Evolutionary conservation across 2,888 invertebrate genomes (phyloP), one percentile per base, ranked within the genome.

Genomic region (Amblyjoppa proteus): DNA sequence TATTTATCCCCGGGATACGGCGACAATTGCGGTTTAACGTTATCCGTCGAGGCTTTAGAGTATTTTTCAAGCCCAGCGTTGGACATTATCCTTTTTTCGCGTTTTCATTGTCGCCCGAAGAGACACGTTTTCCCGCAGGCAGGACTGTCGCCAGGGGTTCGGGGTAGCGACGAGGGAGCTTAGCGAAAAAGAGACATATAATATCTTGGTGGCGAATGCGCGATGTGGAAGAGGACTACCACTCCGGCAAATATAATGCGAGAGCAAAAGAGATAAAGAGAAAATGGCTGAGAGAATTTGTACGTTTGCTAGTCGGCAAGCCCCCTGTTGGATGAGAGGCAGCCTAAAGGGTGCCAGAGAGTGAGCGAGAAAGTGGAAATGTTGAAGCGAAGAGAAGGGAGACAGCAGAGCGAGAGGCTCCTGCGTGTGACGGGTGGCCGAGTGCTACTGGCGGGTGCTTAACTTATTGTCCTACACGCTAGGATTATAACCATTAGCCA

Each of bases 391-490:
- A 78, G 77, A 73, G 77, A 81, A 83, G 68, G 51, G 80, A 83
- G 73, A 77, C 49, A 74, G 81, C 45, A 69, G 38, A 79, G 69
- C 81, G 81, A 84, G 84, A 86, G 86, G 70, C 87, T 88, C 82
- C 84, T 88, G 91, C 83, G 84, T 90, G 83, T 92, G 92, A 92
- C 91, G 90, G 91, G 89, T 90, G 88, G 90, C 86, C 90, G 90
- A 91, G 91, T 91, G 92, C 88, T 90, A 90, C 90, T 91, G 92
- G 90, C 91, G 91, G 91, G 90, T 90, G 90, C 90, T 91, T 91
- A 91, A 91, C 91, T 91, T 91, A 91, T 91, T 92, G 91, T 91
- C 91, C 90, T 90, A 90, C 90, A 90, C 90, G 90, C 87, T 88
- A 88, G 91, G 89, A 91, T 91, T 91, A 91, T 90, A 90, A 90